Conservation (phyloP, 2,888 invertebrate species). For the Eubasilissa splendida region DNA sequence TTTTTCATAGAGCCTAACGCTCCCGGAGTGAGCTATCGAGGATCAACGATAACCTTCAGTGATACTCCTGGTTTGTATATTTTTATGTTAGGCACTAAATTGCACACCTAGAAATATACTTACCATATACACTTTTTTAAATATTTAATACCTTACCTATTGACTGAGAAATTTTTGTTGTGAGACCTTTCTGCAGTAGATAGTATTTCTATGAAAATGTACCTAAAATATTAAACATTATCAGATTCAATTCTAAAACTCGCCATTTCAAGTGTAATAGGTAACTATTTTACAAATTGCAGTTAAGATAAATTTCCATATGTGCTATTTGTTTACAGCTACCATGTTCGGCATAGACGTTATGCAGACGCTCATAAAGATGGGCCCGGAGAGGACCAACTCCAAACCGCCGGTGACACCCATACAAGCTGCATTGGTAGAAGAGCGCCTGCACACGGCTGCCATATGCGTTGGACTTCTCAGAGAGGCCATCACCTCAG, state of each 20-base stretch:
- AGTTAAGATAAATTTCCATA: no score
- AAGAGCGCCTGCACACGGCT: slow-evolving; percentile 65
- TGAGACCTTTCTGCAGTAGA: no score
- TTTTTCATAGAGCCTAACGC: slow-evolving; percentile 66
- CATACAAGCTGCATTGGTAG: slow-evolving; percentile 62
- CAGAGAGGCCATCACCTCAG: slow-evolving; percentile 61
- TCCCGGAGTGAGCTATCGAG: slow-evolving; percentile 61
- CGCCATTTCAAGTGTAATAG: no score
- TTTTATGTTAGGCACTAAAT: no score
- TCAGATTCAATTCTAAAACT: no score
- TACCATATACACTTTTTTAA: no score
- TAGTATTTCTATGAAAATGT: no score
- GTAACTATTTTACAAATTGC: no score
- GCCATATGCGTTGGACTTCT: slow-evolving; percentile 63
- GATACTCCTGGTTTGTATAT: slow-evolving; percentile 65
- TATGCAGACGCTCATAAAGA: slow-evolving; percentile 61
- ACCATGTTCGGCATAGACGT: slow-evolving; percentile 60
- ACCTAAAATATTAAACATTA: no score
- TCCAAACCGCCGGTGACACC: slow-evolving; percentile 59
- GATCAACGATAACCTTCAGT: slow-evolving; percentile 62
- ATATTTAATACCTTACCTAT: no score
- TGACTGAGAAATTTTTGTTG: no score
- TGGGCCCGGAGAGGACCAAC: background rate
- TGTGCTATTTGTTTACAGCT: slow-evolving; percentile 9
- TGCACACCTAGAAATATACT: no score